phyloP scores from a whole-genome alignment of 2,797 vertebrate genomes.

The Bovichtus diacanthus region DNA sequence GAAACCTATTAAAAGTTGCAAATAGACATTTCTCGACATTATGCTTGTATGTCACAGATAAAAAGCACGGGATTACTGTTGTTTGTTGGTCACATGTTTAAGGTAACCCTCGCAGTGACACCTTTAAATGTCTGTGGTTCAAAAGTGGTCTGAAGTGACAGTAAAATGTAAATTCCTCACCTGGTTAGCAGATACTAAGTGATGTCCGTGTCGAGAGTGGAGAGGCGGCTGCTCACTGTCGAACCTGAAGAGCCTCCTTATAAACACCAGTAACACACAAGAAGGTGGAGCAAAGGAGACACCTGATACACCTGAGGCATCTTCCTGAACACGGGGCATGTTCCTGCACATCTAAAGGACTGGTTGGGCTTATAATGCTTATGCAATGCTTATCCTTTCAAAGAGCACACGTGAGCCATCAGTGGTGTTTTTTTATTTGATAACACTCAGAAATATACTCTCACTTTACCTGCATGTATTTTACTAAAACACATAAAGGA shows the following conservation, averaged over 20 bases:
- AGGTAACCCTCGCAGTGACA: neutral
- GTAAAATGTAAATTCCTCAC: conserved; percentile 3
- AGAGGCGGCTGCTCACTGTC: neutral
- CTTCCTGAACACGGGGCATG: neutral
- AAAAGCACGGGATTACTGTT: neutral
- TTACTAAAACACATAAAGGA: neutral
- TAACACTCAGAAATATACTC: too few relatives aligned
- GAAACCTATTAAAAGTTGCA: neutral
- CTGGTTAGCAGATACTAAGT: neutral
- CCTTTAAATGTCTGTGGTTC: neutral
- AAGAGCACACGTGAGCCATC: neutral
- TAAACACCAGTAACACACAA: neutral
- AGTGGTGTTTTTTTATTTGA: neutral
- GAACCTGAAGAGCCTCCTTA: neutral
- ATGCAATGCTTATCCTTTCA: neutral
- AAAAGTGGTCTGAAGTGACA: neutral
- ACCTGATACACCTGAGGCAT: accelerated
- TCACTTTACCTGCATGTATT: neutral
- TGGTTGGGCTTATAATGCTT: too few relatives aligned
- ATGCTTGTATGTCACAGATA: neutral
- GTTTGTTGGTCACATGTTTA: neutral
- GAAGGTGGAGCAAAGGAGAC: too few relatives aligned
- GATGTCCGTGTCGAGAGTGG: neutral
- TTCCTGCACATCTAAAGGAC: neutral
- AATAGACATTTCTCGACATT: neutral